Percentiles rank a stretch among this genome's conserved stretches.
Evolutionary conservation across 1,140 invertebrate genomes (phyloP).

Genomic region (Drosophila pseudoananassae): DNA sequence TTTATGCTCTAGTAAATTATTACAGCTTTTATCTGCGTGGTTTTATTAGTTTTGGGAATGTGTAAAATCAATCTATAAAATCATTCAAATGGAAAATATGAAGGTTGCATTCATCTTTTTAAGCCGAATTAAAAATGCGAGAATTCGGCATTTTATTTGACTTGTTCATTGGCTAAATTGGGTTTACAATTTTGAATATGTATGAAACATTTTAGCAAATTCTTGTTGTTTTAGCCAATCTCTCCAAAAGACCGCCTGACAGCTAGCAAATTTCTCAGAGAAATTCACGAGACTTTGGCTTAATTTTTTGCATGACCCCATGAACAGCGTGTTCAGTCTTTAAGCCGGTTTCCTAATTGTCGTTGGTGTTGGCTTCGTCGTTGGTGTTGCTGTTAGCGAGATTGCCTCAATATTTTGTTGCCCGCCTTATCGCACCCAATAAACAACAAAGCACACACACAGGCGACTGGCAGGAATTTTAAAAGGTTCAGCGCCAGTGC

Average conservation of each 20-base stretch:
- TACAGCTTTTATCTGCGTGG: background rate
- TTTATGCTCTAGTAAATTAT: conserved; percentile 6
- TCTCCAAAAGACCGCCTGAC: conserved; percentile 9
- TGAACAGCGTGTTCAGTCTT: conserved; percentile 16
- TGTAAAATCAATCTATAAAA: background rate
- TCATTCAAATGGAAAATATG: background rate
- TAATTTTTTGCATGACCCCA: conserved; percentile 52
- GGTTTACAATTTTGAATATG: conserved; percentile 14
- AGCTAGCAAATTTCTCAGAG: conserved; percentile 36
- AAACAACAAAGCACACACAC: conserved; percentile 75
- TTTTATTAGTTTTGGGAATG: background rate
- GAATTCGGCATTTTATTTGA: too few relatives aligned
- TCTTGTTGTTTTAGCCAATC: conserved; percentile 6
- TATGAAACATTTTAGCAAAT: conserved; percentile 10
- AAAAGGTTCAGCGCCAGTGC: conserved; percentile 79
- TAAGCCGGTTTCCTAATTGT: conserved; percentile 65
- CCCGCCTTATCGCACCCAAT: conserved; percentile 74
- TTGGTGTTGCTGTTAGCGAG: conserved; percentile 22
- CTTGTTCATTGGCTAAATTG: too few relatives aligned
- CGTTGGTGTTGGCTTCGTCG: conserved; percentile 13
- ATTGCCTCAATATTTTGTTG: conserved; percentile 67
- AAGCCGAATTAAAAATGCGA: too few relatives aligned
- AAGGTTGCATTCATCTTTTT: background rate
- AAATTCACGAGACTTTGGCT: conserved; percentile 25
- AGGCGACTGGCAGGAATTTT: conserved; percentile 79